Conservation (phyloP, 2,113 vertebrate genomes). For the Turdus rufiventris region DNA sequence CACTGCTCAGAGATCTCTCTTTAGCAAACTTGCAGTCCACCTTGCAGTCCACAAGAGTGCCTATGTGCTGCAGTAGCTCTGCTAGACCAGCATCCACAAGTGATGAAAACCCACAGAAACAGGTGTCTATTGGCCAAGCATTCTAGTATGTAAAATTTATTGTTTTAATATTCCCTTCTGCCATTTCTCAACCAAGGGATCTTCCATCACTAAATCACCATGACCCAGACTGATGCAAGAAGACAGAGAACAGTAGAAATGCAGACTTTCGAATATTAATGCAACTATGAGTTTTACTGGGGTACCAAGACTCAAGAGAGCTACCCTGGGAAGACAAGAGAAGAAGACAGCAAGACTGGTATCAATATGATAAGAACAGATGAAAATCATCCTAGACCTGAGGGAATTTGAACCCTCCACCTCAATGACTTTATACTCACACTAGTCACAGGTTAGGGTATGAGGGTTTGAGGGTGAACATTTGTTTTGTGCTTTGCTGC, state of each 20-base stretch:
- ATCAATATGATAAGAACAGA: not conserved
- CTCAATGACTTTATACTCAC: not conserved
- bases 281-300: not conserved
- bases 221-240: not conserved
- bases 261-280: not conserved
- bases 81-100: not conserved
- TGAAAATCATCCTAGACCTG: not conserved
- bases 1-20: not conserved
- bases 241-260: not conserved
- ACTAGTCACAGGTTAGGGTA: not conserved
- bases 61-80: not conserved
- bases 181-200: not conserved
- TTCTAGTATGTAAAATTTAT: not conserved
- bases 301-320: not conserved
- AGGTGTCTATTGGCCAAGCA: not conserved
- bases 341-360: not conserved
- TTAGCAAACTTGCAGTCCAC: not conserved
- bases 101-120: not conserved
- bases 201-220: not conserved
- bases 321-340: not conserved
- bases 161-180: constrained; percentile 23
- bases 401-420: not conserved
- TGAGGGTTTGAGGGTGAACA: not conserved
- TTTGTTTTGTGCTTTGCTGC: not conserved
- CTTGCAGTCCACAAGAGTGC: not conserved